Base-by-base conservation (phyloP, 2,797 vertebrate genomes). In the Gephyroberyx darwinii region DNA sequence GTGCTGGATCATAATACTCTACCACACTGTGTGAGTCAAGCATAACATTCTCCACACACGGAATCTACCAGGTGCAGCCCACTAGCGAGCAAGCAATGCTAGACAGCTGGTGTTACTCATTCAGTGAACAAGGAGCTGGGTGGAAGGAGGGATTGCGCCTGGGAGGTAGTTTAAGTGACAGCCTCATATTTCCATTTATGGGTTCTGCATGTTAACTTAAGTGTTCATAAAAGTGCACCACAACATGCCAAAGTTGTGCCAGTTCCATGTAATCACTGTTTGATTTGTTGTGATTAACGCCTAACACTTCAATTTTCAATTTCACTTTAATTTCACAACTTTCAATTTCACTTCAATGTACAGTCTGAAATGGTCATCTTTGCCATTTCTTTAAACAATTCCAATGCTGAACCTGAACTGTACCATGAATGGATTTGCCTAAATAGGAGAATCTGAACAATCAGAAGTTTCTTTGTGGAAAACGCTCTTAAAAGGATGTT, bases 31-130 rank as follows among this genome's bases (percentile, higher is more conserved):
- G 26, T 26, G 75, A 86, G 75, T 79, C 77, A 61, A 83, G 77
- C 74, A 77, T 65, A 79, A 83, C 84, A 78, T 83, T 87, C 78
- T 76, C 63, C 78, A 82, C 71, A 75, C 80, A 82, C 78, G 43
- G 79, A 88, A 81, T 65, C 69, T 71, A 81, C 87, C 88, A 90
- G 86, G 82, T 88, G 89, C 82, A 81, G 72, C 69, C 72, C 52
- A 81, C 80, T 65, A 75, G 85, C 56, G 71, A 86, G 79, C 30
- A 83, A 86, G 75, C 87, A 82, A 87, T 59, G 69, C 68, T 80
- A 71, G 68, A 84, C 89, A 89, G 88, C 89, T 91, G 89, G 81
- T 74, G 78, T 88, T 82, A 81, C 86, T 90, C 87, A 90, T 83
- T 84, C 77, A 69, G 71, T 47, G 61, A 84, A 84, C 71, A 70